Evolutionary conservation across 1,140 invertebrate genomes (phyloP).

Genomic region (Capitella teleta): DNA sequence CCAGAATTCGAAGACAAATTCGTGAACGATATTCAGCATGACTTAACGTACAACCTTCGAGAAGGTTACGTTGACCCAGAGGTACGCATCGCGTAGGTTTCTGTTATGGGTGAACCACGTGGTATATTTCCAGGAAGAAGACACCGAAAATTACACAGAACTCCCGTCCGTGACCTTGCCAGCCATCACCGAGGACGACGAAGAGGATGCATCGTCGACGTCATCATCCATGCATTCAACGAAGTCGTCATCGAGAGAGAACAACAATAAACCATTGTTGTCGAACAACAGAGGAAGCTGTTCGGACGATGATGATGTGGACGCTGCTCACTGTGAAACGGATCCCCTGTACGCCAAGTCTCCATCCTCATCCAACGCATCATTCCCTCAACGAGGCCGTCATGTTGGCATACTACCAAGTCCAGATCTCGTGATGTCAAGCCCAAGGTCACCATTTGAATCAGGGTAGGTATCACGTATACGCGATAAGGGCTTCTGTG

Average conservation of each 20-base stretch:
- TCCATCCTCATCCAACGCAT: not conserved
- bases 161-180: not conserved
- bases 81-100: slow-evolving; percentile 14
- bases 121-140: not conserved
- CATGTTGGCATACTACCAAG: no score
- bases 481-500: no score
- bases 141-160: not conserved
- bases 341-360: not conserved
- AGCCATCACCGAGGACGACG: not conserved
- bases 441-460: no score
- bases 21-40: slow-evolving; percentile 84
- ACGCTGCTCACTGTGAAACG: slow-evolving; percentile 42
- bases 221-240: slow-evolving; percentile 49
- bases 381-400: not conserved
- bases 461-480: no score
- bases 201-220: not conserved
- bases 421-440: no score
- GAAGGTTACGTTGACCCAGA: slow-evolving; percentile 53
- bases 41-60: slow-evolving; percentile 85
- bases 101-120: not conserved
- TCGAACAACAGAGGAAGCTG: slow-evolving; percentile 78
- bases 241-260: slow-evolving; percentile 81
- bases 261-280: slow-evolving; percentile 82
- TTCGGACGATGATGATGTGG: slow-evolving; percentile 70
- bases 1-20: slow-evolving; percentile 86